Evolutionary conservation across 2,888 invertebrate genomes (phyloP).

Genomic region (Lycophotia porphyrea): DNA sequence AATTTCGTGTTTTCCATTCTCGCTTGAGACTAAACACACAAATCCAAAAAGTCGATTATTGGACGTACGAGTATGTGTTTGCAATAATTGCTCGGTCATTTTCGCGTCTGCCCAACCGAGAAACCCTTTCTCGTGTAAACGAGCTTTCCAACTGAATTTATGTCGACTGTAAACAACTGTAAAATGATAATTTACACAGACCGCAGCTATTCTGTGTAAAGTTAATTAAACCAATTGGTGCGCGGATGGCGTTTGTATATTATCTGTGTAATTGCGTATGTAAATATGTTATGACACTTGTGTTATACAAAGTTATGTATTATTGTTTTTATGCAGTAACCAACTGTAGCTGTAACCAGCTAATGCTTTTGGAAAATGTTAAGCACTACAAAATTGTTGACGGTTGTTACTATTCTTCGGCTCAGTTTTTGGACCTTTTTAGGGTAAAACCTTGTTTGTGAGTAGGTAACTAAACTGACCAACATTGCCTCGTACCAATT

Average conservation of each 20-base stretch:
- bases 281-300: constrained; percentile 13
- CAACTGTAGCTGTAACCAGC: neutral
- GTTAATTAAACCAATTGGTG: constrained; percentile 34
- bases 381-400: neutral
- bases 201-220: constrained; percentile 24
- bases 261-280: neutral
- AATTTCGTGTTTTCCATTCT: neutral
- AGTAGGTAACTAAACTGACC: too few species aligned
- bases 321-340: neutral
- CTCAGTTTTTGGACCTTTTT: neutral
- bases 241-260: constrained; percentile 7
- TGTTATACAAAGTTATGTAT: neutral
- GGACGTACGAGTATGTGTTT: neutral
- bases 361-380: neutral
- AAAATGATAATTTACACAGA: constrained; percentile 34
- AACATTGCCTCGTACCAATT: too few species aligned
- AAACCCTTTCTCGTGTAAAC: neutral
- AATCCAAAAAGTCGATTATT: neutral
- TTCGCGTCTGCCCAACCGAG: neutral
- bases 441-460: neutral
- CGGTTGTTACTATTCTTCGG: too few species aligned
- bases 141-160: constrained; percentile 24
- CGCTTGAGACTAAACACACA: neutral
- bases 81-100: neutral
- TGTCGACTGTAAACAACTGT: constrained; percentile 37